Percentiles rank a stretch among this genome's conserved stretches.
Evolutionary conservation across 92 coral and sea anemone genomes (phyloP).

Genomic region (Zoanthus sansibaricus): DNA sequence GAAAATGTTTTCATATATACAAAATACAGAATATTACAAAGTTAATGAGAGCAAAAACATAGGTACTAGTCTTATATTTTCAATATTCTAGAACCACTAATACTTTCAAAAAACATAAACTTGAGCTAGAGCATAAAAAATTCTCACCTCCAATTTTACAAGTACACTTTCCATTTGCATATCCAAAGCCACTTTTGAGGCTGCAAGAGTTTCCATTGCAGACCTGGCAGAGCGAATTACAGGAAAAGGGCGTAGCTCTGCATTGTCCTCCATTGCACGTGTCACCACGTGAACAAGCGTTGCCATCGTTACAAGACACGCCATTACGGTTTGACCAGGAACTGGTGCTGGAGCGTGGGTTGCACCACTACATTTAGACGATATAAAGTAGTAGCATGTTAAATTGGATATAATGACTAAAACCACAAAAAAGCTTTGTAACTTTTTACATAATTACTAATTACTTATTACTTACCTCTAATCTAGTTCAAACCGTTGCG

Average conservation of each 20-base stretch:
- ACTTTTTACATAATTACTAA: too few relatives aligned
- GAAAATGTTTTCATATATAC: too few relatives aligned
- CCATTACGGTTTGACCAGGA: slow-evolving; percentile 85
- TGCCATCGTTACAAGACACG: slow-evolving; percentile 82
- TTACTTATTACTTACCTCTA: too few relatives aligned
- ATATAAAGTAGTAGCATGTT: not conserved
- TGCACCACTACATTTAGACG: slow-evolving; percentile 74
- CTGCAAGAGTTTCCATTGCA: slow-evolving; percentile 91
- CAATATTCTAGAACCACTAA: too few relatives aligned
- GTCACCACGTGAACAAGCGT: slow-evolving; percentile 83
- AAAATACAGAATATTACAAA: too few relatives aligned
- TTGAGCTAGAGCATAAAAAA: not conserved
- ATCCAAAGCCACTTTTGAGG: slow-evolving; percentile 91
- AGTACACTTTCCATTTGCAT: slow-evolving; percentile 80
- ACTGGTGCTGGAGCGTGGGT: slow-evolving; percentile 71
- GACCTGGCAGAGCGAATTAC: slow-evolving; percentile 80
- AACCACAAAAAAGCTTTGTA: too few relatives aligned
- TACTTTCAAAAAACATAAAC: too few relatives aligned
- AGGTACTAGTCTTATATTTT: too few relatives aligned
- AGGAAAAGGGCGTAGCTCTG: slow-evolving; percentile 71
- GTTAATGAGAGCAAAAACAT: too few relatives aligned
- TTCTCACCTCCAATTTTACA: slow-evolving; percentile 86
- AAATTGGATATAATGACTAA: not conserved
- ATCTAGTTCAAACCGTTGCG: too few relatives aligned
- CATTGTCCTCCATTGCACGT: slow-evolving; percentile 85